Base-by-base conservation (phyloP, 2,888 invertebrate species). In the Lycocerus yunnanus region DNA sequence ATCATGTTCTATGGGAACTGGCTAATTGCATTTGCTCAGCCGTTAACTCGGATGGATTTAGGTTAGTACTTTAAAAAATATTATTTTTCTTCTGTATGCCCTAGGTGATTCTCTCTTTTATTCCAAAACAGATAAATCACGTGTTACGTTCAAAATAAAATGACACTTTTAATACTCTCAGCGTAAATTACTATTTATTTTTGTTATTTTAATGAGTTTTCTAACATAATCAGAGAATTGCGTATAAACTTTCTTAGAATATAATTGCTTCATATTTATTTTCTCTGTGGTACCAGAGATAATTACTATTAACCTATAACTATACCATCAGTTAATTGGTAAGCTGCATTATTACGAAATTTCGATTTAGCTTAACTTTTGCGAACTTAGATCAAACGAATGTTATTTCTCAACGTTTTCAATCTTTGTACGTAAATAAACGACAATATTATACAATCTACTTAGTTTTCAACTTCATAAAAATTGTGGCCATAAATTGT, bases 1-100 rank as follows among this genome's bases (percentile, higher is more conserved):
- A 90, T 70, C 89, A 91, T 58, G 91, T 94, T 2, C 82, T 94
- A 15, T 90, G 90, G 88, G 93, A 94, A 84, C 84, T 94, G 58
- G 90, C 92, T 0, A 88, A 88, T 67, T 92, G 92, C 83, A 91
- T 94, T 68, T 89, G 90, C 18, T 88, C 90, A 13, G 91, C 93
- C 0, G 90, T 93, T 0, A 90, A 89, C 24, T 93, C 92, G 0
- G 93, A 93, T 81, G 92, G 91, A 0, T 91, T 90, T 84, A 84
- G 85, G 86, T 86, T 24, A 20, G 72, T 67, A 43, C 43, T n/a
- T n/a, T n/a, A n/a, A n/a, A n/a, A n/a, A n/a, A n/a, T n/a, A n/a
- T n/a, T n/a, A n/a, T n/a, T n/a, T n/a, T n/a, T n/a, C n/a, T n/a
- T n/a, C n/a, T n/a, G n/a, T n/a, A n/a, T n/a, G n/a, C n/a, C n/a